A percentile compares a stretch with the other conserved stretches of the same genome.
Evolutionary conservation across 2,113 vertebrate genomes (phyloP).

Genomic region (Elephantulus edwardii): DNA sequence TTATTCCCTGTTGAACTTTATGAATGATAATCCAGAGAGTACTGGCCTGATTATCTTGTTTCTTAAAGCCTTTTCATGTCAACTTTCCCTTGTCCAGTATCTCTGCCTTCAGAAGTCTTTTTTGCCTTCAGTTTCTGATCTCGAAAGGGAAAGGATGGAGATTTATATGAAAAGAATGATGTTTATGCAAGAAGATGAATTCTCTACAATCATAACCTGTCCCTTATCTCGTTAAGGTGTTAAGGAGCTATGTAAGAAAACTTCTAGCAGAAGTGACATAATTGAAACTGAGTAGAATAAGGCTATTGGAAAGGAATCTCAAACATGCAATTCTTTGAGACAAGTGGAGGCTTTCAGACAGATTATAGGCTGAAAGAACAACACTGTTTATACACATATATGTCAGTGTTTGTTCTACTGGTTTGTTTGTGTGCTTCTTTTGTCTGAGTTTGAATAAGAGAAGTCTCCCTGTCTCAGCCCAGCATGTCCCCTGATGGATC

Average conservation of each 20-base stretch:
- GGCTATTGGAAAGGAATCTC: slow-evolving; percentile 21
- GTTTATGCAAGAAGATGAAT: background rate
- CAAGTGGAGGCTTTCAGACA: slow-evolving; percentile 6
- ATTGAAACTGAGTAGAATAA: slow-evolving; percentile 18
- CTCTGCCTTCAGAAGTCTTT: background rate
- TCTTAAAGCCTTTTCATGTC: background rate
- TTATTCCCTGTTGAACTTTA: background rate
- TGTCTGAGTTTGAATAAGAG: background rate
- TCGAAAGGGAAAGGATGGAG: background rate
- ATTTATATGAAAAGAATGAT: background rate
- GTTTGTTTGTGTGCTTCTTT: background rate
- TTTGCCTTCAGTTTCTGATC: background rate
- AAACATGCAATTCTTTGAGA: background rate
- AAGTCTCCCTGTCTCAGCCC: background rate
- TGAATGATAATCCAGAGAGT: background rate
- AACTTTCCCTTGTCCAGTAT: background rate
- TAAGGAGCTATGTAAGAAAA: background rate
- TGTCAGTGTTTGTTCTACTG: background rate
- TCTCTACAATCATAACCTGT: background rate
- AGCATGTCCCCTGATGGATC: background rate
- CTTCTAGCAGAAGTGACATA: background rate
- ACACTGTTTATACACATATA: background rate
- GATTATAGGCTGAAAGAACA: background rate
- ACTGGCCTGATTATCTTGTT: background rate
- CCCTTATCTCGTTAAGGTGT: slow-evolving; percentile 47